Percentiles rank a stretch among this genome's conserved stretches.
Conservation (phyloP, 2,797 vertebrate genomes). For the Graptemys geographica region DNA sequence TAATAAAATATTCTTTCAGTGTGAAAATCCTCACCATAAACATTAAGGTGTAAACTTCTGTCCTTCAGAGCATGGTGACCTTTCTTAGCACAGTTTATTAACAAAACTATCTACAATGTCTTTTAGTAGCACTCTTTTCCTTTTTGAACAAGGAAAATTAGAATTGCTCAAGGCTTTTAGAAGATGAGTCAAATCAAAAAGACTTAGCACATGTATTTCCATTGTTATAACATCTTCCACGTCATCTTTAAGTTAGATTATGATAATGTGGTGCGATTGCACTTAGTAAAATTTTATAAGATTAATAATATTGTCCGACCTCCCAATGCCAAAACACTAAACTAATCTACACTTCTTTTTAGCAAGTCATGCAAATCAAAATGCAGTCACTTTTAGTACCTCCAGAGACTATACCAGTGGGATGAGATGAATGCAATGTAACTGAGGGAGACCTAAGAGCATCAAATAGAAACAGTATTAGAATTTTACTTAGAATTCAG, state of each 20-base stretch:
- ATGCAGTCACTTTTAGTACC: rapidly evolving
- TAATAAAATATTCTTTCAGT: rapidly evolving
- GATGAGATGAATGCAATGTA: rapidly evolving
- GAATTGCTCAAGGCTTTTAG: background rate
- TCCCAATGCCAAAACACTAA: rapidly evolving
- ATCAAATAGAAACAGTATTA: rapidly evolving
- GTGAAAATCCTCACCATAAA: rapidly evolving
- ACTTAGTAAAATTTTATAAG: rapidly evolving
- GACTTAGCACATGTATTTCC: rapidly evolving
- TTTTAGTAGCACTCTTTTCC: background rate
- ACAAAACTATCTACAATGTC: rapidly evolving
- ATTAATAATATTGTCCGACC: rapidly evolving
- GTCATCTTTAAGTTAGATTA: rapidly evolving
- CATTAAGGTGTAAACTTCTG: background rate
- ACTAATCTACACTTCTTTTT: rapidly evolving
- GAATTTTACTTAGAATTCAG: rapidly evolving
- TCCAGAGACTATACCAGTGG: rapidly evolving
- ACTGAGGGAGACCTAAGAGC: rapidly evolving
- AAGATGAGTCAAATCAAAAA: rapidly evolving
- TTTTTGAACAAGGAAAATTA: rapidly evolving
- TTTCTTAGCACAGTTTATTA: background rate
- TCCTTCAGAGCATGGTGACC: rapidly evolving
- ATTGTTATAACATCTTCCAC: background rate
- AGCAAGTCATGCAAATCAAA: rapidly evolving
- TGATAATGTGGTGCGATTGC: rapidly evolving